Conservation (phyloP, 2,888 invertebrate species). For the Mythimna ferrago region DNA sequence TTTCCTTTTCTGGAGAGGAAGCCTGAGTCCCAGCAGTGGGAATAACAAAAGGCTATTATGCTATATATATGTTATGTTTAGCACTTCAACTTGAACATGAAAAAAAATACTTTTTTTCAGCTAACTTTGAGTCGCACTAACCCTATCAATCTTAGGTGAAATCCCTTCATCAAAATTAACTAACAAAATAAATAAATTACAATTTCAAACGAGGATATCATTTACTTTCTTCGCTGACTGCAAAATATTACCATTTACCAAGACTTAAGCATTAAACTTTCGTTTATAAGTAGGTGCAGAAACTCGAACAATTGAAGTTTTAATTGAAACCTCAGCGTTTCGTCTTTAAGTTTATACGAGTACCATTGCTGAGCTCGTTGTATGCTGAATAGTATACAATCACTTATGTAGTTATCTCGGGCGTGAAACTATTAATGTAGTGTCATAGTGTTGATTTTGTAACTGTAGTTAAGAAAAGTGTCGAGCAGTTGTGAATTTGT, state of each 20-base stretch:
- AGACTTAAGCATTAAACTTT: conserved; percentile 66
- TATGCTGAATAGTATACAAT: conserved; percentile 55
- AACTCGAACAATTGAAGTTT: conserved; percentile 71
- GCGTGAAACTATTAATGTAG: conserved; percentile 30
- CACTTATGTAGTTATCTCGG: conserved; percentile 42
- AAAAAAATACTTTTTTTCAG: too few species aligned
- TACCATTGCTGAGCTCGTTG: conserved; percentile 56
- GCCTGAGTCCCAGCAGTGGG: too few species aligned
- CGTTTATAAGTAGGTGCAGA: conserved; percentile 65
- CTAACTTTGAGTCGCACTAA: too few species aligned
- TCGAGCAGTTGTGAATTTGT: not conserved
- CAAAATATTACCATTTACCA: conserved; percentile 69
- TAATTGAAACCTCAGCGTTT: conserved; percentile 74
- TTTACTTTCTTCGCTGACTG: conserved; percentile 59
- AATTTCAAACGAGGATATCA: conserved; percentile 60
- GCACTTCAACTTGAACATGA: too few species aligned
- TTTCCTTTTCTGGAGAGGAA: too few species aligned
- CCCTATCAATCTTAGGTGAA: not conserved
- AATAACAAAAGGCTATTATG: too few species aligned
- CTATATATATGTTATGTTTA: too few species aligned
- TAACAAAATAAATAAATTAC: conserved; percentile 56
- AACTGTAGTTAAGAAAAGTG: conserved; percentile 5
- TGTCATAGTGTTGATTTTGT: conserved; percentile 7
- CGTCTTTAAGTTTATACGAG: conserved; percentile 63
- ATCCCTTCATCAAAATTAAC: conserved; percentile 27